Conservation (phyloP, 2,888 invertebrate genomes). For the Aproaerema taeniolella region DNA sequence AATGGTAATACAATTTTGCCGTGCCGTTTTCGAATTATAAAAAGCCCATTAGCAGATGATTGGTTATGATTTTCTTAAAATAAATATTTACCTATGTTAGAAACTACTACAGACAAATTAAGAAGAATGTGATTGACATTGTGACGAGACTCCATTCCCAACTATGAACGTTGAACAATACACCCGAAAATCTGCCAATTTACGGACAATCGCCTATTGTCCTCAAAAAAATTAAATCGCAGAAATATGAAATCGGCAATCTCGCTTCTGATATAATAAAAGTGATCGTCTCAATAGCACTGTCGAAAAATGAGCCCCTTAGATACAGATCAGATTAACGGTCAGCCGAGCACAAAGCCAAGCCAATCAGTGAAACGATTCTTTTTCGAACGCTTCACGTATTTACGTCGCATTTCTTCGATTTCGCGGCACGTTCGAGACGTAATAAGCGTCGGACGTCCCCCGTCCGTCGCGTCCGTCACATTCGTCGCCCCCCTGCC, state of each 20-base stretch:
- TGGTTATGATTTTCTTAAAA: too few relatives aligned
- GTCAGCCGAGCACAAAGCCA: constrained; percentile 65
- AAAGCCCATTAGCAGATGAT: too few relatives aligned
- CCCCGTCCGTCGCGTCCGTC: constrained; percentile 53
- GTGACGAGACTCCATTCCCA: background rate
- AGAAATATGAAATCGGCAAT: constrained; percentile 12
- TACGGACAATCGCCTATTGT: too few relatives aligned
- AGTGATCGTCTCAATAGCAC: constrained; percentile 61
- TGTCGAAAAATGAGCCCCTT: constrained; percentile 49
- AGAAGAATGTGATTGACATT: background rate
- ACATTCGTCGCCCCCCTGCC: constrained; percentile 10
- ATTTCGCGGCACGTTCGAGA: constrained; percentile 74
- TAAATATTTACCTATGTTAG: too few relatives aligned
- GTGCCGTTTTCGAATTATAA: too few relatives aligned
- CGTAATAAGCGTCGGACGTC: constrained; percentile 69
- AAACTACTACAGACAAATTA: too few relatives aligned
- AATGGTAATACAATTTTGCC: too few relatives aligned
- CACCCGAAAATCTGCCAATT: background rate
- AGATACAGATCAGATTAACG: constrained; percentile 73
- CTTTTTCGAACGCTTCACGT: constrained; percentile 60
- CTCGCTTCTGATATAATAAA: constrained; percentile 42
- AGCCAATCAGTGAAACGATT: constrained; percentile 68
- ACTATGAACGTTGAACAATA: background rate
- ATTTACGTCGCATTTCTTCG: constrained; percentile 76
- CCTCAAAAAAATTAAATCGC: constrained; percentile 4